Percentiles rank a stretch among this genome's conserved stretches.
Conservation (phyloP, 2,888 invertebrate genomes). For the Margaritifera margaritifera region DNA sequence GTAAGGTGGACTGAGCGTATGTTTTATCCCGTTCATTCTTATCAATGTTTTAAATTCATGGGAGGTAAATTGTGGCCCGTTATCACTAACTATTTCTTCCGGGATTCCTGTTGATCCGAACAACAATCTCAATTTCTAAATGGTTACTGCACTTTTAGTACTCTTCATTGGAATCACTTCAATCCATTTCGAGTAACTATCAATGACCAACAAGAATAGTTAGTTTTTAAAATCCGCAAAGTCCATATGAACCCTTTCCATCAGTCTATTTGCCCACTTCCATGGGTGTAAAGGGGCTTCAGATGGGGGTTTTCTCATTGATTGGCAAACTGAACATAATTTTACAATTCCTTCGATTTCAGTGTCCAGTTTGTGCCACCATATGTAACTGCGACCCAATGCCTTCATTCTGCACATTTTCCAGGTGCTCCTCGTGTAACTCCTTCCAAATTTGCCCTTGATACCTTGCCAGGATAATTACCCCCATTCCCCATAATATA, state of each 20-base stretch:
- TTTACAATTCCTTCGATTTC: slow-evolving; percentile 15
- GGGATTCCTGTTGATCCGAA: slow-evolving; percentile 24
- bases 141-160: slow-evolving; percentile 18
- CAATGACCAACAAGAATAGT: slow-evolving; percentile 22
- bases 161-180: slow-evolving; percentile 26
- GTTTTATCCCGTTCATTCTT: slow-evolving; percentile 20
- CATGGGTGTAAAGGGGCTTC: slow-evolving; percentile 23
- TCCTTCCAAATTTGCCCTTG: too few relatives aligned
- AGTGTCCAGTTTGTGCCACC: slow-evolving; percentile 21
- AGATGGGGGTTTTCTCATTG: slow-evolving; percentile 7
- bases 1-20: slow-evolving; percentile 20
- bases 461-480: too few relatives aligned
- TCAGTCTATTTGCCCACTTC: slow-evolving; percentile 17
- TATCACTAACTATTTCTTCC: slow-evolving; percentile 16
- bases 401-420: too few relatives aligned
- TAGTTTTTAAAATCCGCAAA: slow-evolving; percentile 24
- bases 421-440: too few relatives aligned
- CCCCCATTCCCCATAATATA: too few relatives aligned
- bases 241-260: slow-evolving; percentile 28
- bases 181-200: slow-evolving; percentile 28
- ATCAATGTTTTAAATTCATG: slow-evolving; percentile 20
- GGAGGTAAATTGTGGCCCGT: slow-evolving; percentile 21
- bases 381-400: slow-evolving; percentile 19
- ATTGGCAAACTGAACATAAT: slow-evolving; percentile 22
- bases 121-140: slow-evolving; percentile 12